Conservation (phyloP, 2,888 invertebrate species). For the Litoditis marina region DNA sequence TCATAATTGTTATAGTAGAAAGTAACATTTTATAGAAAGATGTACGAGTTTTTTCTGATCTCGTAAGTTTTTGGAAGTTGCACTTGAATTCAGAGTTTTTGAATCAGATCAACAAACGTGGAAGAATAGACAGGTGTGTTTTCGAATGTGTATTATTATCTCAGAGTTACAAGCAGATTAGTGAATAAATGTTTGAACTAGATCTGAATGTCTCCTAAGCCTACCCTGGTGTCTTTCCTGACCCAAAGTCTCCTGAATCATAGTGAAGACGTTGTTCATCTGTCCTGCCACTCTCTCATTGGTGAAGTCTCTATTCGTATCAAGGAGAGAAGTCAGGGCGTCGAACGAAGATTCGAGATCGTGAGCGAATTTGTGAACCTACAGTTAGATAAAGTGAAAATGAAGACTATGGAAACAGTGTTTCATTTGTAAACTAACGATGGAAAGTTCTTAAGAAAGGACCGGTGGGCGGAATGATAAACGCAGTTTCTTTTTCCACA, state of each 20-base stretch:
- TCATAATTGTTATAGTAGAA: background rate
- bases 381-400: background rate
- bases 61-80: too few species aligned
- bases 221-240: constrained; percentile 55
- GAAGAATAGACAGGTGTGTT: too few species aligned
- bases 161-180: too few species aligned
- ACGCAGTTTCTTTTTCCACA: too few species aligned
- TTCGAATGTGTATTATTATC: too few species aligned
- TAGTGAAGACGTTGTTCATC: constrained; percentile 55
- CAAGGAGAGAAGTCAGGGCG: constrained; percentile 45
- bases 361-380: constrained; percentile 53
- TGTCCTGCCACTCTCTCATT: constrained; percentile 50
- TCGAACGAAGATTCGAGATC: constrained; percentile 54
- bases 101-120: too few species aligned
- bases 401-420: background rate
- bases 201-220: too few species aligned
- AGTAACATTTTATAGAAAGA: too few species aligned
- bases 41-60: too few species aligned
- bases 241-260: constrained; percentile 52
- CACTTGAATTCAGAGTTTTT: too few species aligned
- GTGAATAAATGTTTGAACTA: too few species aligned
- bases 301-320: constrained; percentile 43
- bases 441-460: constrained; percentile 3
- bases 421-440: background rate
- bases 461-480: background rate